These are phyloP conservation scores for Catonia carolina DNA, from an alignment of 2,888 invertebrate species.

Conservation along the genomic window DNA sequence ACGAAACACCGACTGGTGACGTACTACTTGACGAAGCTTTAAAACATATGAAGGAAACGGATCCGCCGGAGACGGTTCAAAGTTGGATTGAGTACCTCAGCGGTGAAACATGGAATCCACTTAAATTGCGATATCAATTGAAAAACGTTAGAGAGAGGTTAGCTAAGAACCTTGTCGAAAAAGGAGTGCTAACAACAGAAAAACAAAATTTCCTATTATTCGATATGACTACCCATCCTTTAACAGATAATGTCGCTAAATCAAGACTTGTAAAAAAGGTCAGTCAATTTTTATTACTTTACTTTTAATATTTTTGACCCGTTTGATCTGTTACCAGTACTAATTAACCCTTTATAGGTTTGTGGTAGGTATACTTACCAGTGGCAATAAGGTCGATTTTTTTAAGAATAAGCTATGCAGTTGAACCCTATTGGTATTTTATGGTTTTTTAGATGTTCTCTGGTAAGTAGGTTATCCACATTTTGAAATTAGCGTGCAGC, in stretches of 20 bases:
- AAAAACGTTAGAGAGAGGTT: constrained; percentile 98
- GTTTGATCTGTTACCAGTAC: too few species aligned
- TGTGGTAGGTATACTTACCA: too few species aligned
- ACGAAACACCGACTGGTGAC: constrained; percentile 93
- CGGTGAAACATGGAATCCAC: constrained; percentile 99
- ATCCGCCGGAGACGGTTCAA: constrained; percentile 94
- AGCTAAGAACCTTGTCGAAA: constrained; percentile 98
- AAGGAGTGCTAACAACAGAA: constrained; percentile 97
- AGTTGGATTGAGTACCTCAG: constrained; percentile 99
- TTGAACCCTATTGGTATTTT: too few species aligned
- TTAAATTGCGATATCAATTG: constrained; percentile 95
- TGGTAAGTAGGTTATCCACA: too few species aligned
- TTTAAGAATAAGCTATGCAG: too few species aligned
- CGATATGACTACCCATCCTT: constrained; percentile 99
- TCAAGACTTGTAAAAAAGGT: constrained; percentile 95
- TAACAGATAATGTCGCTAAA: constrained; percentile 92
- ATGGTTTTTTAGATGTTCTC: too few species aligned
- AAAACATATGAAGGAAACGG: constrained; percentile 97
- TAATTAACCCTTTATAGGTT: too few species aligned
- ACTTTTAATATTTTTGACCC: too few species aligned
- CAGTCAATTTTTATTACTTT: too few species aligned
- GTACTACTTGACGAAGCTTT: constrained; percentile 90
- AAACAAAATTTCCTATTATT: constrained; percentile 99
- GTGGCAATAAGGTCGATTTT: too few species aligned
- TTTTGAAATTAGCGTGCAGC: too few species aligned